Conservation (phyloP, 2,888 invertebrate species). For the Lumbricus terrestris region DNA sequence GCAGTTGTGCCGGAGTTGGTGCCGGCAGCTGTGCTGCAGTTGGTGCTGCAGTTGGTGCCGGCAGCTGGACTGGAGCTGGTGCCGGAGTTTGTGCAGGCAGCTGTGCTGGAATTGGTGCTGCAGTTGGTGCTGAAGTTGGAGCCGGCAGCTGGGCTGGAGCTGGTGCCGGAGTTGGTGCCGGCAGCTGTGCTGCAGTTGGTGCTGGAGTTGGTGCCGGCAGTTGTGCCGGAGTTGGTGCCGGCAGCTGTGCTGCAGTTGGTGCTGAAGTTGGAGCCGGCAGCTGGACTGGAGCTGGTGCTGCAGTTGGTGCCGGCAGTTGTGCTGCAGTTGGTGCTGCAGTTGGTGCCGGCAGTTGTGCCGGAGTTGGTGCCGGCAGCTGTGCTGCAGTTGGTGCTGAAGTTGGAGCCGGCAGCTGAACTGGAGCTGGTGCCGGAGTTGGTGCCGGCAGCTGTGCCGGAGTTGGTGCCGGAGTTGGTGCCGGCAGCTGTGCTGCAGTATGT, state of each 20-base stretch:
- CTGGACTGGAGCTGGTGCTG: background rate
- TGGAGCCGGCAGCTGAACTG: background rate
- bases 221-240: background rate
- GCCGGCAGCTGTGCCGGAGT: background rate
- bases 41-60: background rate
- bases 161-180: background rate
- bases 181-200: background rate
- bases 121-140: background rate
- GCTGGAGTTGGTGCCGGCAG: background rate
- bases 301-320: background rate
- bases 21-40: too few relatives aligned
- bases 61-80: background rate
- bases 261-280: background rate
- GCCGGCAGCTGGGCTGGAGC: background rate
- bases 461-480: background rate
- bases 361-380: background rate
- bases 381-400: background rate
- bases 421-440: background rate
- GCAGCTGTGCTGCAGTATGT: background rate
- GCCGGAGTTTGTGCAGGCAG: background rate
- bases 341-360: background rate
- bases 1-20: too few relatives aligned
- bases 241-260: background rate
- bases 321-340: background rate
- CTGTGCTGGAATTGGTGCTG: background rate